Conservation (phyloP, 1,140 invertebrate genomes). For the Cryptotermes secundus region DNA sequence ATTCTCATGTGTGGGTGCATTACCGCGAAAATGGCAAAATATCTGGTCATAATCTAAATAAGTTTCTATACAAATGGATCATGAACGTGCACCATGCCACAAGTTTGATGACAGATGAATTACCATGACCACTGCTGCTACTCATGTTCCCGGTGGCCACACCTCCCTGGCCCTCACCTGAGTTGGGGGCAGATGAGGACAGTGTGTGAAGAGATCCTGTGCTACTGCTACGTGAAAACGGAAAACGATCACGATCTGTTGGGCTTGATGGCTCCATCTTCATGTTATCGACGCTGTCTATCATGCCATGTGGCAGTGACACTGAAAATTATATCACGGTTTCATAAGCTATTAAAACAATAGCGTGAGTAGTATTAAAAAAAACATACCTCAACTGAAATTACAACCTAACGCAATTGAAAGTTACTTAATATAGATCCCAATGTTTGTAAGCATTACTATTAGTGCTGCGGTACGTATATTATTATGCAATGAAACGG, state of each 20-base stretch:
- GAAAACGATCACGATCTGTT: constrained; percentile 57
- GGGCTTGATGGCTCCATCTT: constrained; percentile 68
- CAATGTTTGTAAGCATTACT: too few species aligned
- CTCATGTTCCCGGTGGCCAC: constrained; percentile 36
- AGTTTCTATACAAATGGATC: too few species aligned
- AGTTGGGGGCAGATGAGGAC: constrained; percentile 83
- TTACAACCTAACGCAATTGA: too few species aligned
- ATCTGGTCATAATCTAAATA: too few species aligned
- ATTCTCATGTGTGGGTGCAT: too few species aligned
- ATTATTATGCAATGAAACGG: too few species aligned
- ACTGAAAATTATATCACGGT: not conserved
- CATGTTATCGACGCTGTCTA: constrained; percentile 47
- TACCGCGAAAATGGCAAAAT: too few species aligned
- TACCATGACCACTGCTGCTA: constrained; percentile 41
- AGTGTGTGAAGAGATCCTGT: constrained; percentile 80
- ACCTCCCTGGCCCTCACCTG: constrained; percentile 57
- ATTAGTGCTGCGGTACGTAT: too few species aligned
- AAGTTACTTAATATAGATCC: too few species aligned
- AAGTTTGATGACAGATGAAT: constrained; percentile 27
- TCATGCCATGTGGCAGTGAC: constrained; percentile 13
- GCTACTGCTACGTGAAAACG: constrained; percentile 79
- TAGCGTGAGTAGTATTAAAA: too few species aligned
- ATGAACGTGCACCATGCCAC: not conserved
- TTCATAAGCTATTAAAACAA: not conserved
- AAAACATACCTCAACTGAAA: not conserved